Conservation (phyloP, 2,797 vertebrate species). For the Cephalopachus bancanus region DNA sequence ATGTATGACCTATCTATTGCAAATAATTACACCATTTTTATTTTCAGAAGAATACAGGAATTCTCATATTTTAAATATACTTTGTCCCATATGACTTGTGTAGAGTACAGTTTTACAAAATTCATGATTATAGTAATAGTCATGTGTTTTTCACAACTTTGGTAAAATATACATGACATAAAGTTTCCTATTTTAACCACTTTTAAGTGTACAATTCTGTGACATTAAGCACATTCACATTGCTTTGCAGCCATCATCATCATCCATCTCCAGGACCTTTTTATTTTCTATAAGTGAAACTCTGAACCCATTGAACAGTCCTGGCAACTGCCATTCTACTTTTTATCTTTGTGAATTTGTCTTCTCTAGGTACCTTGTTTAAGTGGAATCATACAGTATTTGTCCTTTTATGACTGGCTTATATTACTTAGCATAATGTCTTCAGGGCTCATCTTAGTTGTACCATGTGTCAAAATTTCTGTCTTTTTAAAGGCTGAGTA, state of each 20-base stretch:
- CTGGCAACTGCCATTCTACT: background rate
- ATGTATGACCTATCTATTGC: background rate
- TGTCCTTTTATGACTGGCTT: background rate
- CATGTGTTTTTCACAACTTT: background rate
- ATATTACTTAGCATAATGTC: background rate
- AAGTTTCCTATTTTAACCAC: background rate
- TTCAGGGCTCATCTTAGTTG: background rate
- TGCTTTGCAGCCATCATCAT: background rate
- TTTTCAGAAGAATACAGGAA: background rate
- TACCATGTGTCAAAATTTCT: background rate
- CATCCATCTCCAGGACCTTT: background rate
- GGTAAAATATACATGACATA: background rate
- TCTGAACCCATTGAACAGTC: background rate
- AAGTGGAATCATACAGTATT: background rate
- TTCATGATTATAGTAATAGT: background rate
- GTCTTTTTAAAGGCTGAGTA: background rate
- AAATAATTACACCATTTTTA: conserved; percentile 21
- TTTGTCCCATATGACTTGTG: background rate
- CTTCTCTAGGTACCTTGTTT: background rate
- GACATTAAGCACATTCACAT: background rate
- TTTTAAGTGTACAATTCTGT: background rate
- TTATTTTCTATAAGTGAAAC: background rate
- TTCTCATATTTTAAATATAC: background rate
- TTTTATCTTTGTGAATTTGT: background rate
- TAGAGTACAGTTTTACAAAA: background rate